A percentile compares a stretch with the other conserved stretches of the same genome.
Conservation (phyloP, 2,797 vertebrate genomes). For the Alauda arvensis region DNA sequence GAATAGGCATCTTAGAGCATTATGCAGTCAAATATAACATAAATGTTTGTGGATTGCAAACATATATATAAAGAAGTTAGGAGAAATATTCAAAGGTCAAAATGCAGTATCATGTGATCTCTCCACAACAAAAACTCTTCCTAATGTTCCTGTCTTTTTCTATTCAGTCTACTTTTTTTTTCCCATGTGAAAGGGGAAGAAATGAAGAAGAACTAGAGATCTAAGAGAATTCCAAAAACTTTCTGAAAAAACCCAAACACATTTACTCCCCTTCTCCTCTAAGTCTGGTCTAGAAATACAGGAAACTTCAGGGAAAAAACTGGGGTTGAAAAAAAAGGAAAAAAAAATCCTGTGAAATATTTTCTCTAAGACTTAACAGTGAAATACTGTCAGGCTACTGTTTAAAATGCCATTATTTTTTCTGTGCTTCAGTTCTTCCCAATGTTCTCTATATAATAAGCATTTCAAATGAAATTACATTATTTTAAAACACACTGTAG, state of each 20-base stretch:
- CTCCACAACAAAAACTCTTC: not conserved
- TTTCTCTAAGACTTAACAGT: constrained; percentile 9
- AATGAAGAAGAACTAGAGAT: not conserved
- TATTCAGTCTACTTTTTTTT: not conserved
- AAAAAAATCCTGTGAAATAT: not conserved
- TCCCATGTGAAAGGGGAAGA: not conserved
- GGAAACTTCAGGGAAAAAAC: not conserved
- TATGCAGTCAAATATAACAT: not conserved
- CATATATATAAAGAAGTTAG: not conserved
- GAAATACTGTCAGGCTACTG: constrained; percentile 11
- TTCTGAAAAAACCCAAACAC: not conserved
- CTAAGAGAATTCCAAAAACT: not conserved
- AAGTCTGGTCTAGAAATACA: not conserved
- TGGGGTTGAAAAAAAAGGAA: accelerated
- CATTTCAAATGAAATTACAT: constrained; percentile 49
- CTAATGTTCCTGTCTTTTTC: not conserved
- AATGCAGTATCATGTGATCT: not conserved
- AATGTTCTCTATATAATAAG: constrained; percentile 39
- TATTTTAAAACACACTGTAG: constrained; percentile 53
- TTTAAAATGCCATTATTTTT: constrained; percentile 49
- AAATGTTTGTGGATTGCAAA: constrained; percentile 2
- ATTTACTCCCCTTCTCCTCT: not conserved
- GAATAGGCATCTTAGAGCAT: not conserved
- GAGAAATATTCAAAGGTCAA: constrained; percentile 25
- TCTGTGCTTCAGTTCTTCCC: constrained; percentile 43